Evolutionary conservation across 2,888 invertebrate genomes (phyloP).

Genomic region (Abscondita cerata): DNA sequence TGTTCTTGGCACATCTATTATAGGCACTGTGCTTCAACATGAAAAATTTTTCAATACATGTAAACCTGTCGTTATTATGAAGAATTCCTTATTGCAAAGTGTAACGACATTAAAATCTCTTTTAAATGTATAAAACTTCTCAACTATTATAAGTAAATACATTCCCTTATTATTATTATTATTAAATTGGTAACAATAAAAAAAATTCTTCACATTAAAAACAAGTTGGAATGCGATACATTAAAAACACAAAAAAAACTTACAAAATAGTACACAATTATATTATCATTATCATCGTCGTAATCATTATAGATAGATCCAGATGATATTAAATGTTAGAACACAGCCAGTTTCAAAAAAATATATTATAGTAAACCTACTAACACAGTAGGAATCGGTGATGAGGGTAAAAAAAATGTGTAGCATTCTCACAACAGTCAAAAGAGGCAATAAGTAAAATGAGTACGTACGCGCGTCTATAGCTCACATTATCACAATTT

Average conservation of each 20-base stretch:
- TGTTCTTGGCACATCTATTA: conserved; percentile 54
- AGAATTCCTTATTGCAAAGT: conserved; percentile 35
- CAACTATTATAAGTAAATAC: conserved; percentile 12
- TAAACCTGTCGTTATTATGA: conserved; percentile 45
- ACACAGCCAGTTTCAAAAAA: conserved; percentile 37
- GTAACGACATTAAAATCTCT: conserved; percentile 16
- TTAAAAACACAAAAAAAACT: conserved; percentile 30
- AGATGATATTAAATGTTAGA: conserved; percentile 25
- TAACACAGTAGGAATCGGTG: conserved; percentile 26
- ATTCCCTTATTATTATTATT: conserved; percentile 8
- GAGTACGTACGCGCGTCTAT: conserved; percentile 14
- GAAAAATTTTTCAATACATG: conserved; percentile 17
- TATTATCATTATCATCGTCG: conserved; percentile 23
- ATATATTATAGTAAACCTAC: conserved; percentile 24
- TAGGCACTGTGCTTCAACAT: conserved; percentile 53
- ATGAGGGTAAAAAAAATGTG: conserved; percentile 14
- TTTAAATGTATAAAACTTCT: conserved; percentile 12
- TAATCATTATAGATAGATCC: background rate
- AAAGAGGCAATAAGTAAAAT: conserved; percentile 23
- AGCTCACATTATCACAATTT: conserved; percentile 23
- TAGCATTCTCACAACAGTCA: conserved; percentile 25
- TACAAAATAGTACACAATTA: conserved; percentile 42
- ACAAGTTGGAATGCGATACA: conserved; percentile 52
- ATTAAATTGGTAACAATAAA: conserved; percentile 28
- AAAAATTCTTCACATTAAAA: conserved; percentile 43